Percentiles rank a stretch among this genome's conserved stretches.
These are phyloP conservation scores for Euura lappo DNA, from an alignment of 1,140 invertebrate genomes.

Conservation along the genomic window DNA sequence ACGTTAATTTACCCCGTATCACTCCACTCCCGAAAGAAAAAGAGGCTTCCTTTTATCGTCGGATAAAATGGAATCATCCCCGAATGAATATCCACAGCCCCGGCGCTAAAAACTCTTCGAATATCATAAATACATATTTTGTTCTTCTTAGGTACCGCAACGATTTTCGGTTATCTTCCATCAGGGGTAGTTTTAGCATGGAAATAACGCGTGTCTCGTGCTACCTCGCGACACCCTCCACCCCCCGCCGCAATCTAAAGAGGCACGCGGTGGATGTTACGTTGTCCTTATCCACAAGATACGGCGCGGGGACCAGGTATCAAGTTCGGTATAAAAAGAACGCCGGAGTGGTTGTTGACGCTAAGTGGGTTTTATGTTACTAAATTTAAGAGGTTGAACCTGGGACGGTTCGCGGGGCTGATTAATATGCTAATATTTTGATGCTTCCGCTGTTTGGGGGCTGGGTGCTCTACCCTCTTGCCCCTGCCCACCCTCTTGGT, in stretches of 20 bases:
- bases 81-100: too few relatives aligned
- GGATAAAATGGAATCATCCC: too few relatives aligned
- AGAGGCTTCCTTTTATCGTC: too few relatives aligned
- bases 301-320: neutral
- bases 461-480: neutral
- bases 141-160: too few relatives aligned
- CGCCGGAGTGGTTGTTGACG: slow-evolving; percentile 6
- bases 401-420: neutral
- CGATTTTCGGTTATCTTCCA: too few relatives aligned
- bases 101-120: too few relatives aligned
- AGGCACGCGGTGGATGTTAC: neutral
- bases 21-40: too few relatives aligned
- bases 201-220: too few relatives aligned
- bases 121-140: too few relatives aligned
- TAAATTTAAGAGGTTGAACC: slow-evolving; percentile 4
- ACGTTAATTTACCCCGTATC: too few relatives aligned
- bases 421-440: slow-evolving; percentile 5
- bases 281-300: neutral
- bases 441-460: slow-evolving; percentile 6
- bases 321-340: slow-evolving; percentile 7
- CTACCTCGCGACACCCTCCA: too few relatives aligned
- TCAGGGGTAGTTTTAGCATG: too few relatives aligned
- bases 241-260: neutral
- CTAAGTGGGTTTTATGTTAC: slow-evolving; percentile 5
- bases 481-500: neutral